phyloP scores from a whole-genome alignment of 1,140 invertebrate genomes.

The Microplitis demolitor region DNA sequence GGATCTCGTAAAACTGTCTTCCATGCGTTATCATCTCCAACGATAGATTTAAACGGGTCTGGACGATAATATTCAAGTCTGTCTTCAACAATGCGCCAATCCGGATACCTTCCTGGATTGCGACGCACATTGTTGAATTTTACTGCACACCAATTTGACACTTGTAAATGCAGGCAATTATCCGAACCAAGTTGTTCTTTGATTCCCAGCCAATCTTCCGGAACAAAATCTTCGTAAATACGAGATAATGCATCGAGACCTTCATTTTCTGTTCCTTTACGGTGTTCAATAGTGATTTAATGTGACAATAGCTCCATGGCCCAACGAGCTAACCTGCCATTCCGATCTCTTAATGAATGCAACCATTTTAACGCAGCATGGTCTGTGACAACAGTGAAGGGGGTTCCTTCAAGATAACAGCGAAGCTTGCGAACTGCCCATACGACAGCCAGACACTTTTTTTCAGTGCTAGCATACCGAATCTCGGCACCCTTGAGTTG shows the following conservation, averaged over 20 bases:
- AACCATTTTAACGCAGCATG: conserved; percentile 50
- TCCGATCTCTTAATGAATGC: too few relatives aligned
- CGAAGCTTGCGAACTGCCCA: conserved; percentile 41
- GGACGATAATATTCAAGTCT: too few relatives aligned
- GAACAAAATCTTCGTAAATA: not conserved
- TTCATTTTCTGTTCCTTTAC: conserved; percentile 38
- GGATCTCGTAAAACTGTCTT: conserved; percentile 33
- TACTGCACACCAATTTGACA: too few relatives aligned
- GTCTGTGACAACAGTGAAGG: conserved; percentile 54
- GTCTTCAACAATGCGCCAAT: too few relatives aligned
- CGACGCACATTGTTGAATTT: too few relatives aligned
- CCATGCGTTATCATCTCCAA: conserved; percentile 30
- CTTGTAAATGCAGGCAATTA: too few relatives aligned
- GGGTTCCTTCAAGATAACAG: conserved; percentile 46
- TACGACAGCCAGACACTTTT: conserved; percentile 44
- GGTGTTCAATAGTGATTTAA: conserved; percentile 33
- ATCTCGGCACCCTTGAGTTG: not conserved
- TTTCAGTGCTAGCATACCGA: conserved; percentile 48
- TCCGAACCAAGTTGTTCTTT: too few relatives aligned
- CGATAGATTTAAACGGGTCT: too few relatives aligned
- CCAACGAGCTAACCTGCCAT: conserved; percentile 24
- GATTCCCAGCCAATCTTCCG: too few relatives aligned
- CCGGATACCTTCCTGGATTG: too few relatives aligned
- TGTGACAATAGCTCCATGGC: conserved; percentile 23
- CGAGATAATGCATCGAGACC: conserved; percentile 38